These are phyloP conservation scores for Tachystola acroxantha DNA, from an alignment of 2,888 invertebrate genomes.

Conservation along the genomic window DNA sequence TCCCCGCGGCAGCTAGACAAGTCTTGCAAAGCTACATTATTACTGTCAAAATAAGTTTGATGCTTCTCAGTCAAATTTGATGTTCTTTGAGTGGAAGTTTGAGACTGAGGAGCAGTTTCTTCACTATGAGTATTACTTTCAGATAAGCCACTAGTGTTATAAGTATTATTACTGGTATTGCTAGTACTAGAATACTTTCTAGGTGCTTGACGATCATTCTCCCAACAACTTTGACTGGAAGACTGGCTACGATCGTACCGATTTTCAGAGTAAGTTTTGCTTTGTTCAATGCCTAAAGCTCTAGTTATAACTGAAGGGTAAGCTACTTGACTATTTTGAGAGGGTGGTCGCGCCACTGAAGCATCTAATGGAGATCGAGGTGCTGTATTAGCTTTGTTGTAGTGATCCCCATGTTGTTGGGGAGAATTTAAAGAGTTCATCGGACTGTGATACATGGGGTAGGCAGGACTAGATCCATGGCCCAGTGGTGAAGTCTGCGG, in stretches of 20 bases:
- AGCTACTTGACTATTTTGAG: constrained; percentile 81
- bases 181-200: constrained; percentile 70
- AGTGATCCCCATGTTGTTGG: constrained; percentile 80
- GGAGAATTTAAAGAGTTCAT: constrained; percentile 87
- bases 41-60: constrained; percentile 81
- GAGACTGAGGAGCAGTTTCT: constrained; percentile 58
- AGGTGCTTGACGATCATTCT: constrained; percentile 67
- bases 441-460: constrained; percentile 91
- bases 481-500: constrained; percentile 86
- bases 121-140: constrained; percentile 71
- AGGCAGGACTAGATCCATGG: constrained; percentile 87
- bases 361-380: constrained; percentile 85
- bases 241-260: constrained; percentile 75
- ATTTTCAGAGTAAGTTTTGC: constrained; percentile 68
- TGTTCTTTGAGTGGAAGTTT: constrained; percentile 63
- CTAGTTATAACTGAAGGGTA: constrained; percentile 91
- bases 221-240: constrained; percentile 77
- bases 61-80: constrained; percentile 75
- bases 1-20: constrained; percentile 85
- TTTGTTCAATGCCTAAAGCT: constrained; percentile 82
- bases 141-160: constrained; percentile 53
- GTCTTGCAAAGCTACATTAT: constrained; percentile 81
- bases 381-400: constrained; percentile 70
- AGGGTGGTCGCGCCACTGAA: constrained; percentile 81
- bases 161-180: constrained; percentile 55